Evolutionary conservation across 2,888 invertebrate species (phyloP), one percentile per base, ranked within the genome.

Genomic region (Limenitis camilla): DNA sequence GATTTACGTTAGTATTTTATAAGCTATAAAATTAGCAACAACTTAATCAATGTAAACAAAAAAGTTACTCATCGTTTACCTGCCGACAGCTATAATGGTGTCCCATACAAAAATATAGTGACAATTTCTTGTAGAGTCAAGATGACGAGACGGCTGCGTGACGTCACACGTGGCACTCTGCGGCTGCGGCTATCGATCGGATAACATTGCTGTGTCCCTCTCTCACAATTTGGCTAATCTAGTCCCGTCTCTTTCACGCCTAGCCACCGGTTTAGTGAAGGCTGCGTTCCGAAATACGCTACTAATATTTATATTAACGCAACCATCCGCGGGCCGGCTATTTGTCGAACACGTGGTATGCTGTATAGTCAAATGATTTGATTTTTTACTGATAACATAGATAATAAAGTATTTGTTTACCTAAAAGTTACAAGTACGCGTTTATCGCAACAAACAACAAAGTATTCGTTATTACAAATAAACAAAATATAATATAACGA

Each of bases 141-240:
- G 83, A 87, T 86, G 86, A 86, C 85, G 85, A 85, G 86, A 85
- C 85, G 73, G 74, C 68, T 64, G 69, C 71, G 80, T 86, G 87
- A 86, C 87, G 87, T 86, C 86, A 86, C 80, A 68, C 74, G 74
- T 76, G 73, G 75, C 77, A 78, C 80, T 87, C 85, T 86, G 87
- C 87, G 86, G 84, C 87, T 87, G 87, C 86, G 87, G 85, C 84
- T 87, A 87, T 87, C 84, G 87, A 87, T 85, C 86, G 79, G 77
- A 73, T 73, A 71, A 73, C 74, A 67, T 81, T 69, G 72, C 72
- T 68, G 68, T 71, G 70, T 81, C 80, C 74, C 76, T 68, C 74
- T 81, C 81, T 64, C 71, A 58, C 80, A 64, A 65, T 64, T 61
- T 64, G 65, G 64, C 68, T 67, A 66, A 68, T 67, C 68, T 70